These are phyloP conservation scores for Phrixothrix hirtus DNA, from an alignment of 2,888 invertebrate species.

Conservation along the genomic window DNA sequence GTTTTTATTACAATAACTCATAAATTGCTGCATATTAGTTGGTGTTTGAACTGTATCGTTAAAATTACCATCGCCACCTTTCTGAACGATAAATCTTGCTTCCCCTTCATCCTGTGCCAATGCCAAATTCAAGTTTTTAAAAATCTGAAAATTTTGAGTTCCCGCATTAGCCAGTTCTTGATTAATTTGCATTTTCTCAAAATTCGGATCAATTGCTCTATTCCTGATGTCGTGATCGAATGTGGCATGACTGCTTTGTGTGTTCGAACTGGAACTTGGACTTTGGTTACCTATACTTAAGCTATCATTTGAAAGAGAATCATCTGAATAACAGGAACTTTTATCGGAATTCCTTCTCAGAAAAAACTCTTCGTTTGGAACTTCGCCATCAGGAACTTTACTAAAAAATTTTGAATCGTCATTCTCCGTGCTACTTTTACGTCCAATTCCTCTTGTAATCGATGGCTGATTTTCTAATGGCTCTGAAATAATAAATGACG, in stretches of 20 bases:
- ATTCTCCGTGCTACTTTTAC: constrained; percentile 68
- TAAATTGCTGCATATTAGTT: constrained; percentile 26
- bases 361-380: constrained; percentile 53
- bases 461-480: constrained; percentile 77
- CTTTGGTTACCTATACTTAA: constrained; percentile 53
- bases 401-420: constrained; percentile 38
- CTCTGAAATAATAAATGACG: constrained; percentile 72
- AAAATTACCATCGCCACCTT: constrained; percentile 16
- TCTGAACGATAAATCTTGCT: constrained; percentile 24
- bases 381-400: constrained; percentile 30
- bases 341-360: constrained; percentile 70
- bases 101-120: constrained; percentile 29
- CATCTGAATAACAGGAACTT: constrained; percentile 72
- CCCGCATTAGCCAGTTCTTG: constrained; percentile 48
- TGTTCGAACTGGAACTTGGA: constrained; percentile 54
- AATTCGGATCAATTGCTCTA: constrained; percentile 42
- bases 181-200: constrained; percentile 48
- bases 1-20: constrained; percentile 15
- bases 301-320: constrained; percentile 71
- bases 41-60: constrained; percentile 11
- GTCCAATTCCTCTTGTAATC: constrained; percentile 70
- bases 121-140: constrained; percentile 46
- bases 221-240: constrained; percentile 46
- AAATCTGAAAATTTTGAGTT: constrained; percentile 49
- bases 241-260: constrained; percentile 50